phyloP scores from a whole-genome alignment of 2,113 vertebrate species.

The Bujurquina vittata region DNA sequence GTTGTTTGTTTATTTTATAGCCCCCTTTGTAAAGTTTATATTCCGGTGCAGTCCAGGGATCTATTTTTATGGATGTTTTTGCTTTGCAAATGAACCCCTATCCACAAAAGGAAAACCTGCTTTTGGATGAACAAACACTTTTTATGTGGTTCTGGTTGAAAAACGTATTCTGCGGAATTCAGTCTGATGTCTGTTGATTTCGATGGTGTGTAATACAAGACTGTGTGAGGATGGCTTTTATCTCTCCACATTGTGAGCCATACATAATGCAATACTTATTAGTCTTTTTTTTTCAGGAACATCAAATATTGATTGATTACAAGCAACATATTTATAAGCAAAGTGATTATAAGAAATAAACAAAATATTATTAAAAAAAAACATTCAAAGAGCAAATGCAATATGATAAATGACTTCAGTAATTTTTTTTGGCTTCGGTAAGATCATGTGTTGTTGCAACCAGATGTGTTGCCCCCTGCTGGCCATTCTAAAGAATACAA shows the following conservation, averaged over 20 bases:
- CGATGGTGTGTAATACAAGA: neutral
- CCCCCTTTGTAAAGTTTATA: neutral
- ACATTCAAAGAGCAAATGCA: too few species aligned
- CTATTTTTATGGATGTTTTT: slow-evolving; percentile 8
- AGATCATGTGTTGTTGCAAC: too few species aligned
- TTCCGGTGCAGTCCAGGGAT: neutral
- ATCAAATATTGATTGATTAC: too few species aligned
- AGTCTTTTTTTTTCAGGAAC: neutral
- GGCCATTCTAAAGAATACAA: too few species aligned
- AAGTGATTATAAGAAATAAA: too few species aligned
- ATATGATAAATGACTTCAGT: too few species aligned
- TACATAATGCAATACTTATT: neutral
- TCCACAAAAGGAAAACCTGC: neutral
- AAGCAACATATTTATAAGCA: too few species aligned
- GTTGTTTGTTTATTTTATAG: slow-evolving; percentile 32
- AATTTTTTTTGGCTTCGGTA: too few species aligned
- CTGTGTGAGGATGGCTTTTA: neutral
- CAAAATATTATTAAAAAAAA: too few species aligned
- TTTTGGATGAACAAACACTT: neutral
- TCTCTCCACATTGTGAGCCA: neutral
- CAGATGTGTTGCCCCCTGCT: too few species aligned
- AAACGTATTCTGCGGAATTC: neutral
- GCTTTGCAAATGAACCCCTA: slow-evolving; percentile 34
- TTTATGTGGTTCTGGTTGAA: neutral
- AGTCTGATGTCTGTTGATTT: neutral